Conservation (phyloP, 2,113 vertebrate genomes). For the Aythya baeri region DNA sequence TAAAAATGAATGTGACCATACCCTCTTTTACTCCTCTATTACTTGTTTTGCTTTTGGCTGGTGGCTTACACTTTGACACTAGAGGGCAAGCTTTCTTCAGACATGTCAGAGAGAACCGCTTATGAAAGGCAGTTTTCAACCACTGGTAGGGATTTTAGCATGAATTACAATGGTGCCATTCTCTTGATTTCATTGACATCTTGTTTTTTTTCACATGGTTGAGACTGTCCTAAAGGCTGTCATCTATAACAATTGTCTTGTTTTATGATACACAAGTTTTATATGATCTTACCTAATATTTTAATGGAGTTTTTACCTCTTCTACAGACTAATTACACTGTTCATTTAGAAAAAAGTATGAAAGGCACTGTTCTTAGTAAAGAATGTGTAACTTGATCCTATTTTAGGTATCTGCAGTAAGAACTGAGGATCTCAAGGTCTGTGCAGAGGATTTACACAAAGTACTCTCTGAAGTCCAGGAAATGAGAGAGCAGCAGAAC, state of each 20-base stretch:
- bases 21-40: not conserved
- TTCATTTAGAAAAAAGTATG: not conserved
- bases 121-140: not conserved
- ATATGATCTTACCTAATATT: not conserved
- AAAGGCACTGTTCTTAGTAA: not conserved
- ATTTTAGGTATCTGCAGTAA: constrained; percentile 67
- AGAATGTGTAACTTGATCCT: not conserved
- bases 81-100: constrained; percentile 17
- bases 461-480: constrained; percentile 71
- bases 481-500: constrained; percentile 72
- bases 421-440: constrained; percentile 66
- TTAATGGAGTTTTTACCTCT: not conserved
- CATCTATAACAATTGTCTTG: not conserved
- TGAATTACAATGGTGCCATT: not conserved
- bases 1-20: not conserved
- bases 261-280: not conserved
- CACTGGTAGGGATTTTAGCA: not conserved
- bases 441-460: constrained; percentile 70
- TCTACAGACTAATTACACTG: not conserved
- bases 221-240: not conserved
- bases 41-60: not conserved
- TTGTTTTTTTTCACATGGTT: not conserved
- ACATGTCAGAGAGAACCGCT: not conserved
- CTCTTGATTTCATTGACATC: not conserved
- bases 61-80: not conserved